Evolutionary conservation across 2,888 invertebrate species (phyloP).

Genomic region (Biston stratarius): DNA sequence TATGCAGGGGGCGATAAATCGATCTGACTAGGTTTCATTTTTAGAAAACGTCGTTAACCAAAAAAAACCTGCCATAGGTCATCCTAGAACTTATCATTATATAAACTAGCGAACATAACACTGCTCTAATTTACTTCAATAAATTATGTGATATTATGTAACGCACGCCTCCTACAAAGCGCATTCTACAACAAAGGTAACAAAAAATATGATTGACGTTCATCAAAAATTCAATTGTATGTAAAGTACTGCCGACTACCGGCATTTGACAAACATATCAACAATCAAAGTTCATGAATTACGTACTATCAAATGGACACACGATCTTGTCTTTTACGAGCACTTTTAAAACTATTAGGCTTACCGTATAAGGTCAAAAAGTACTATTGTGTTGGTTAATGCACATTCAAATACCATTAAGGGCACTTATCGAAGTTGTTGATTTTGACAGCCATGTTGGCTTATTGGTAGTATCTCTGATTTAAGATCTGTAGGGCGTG

Average conservation of each 20-base stretch:
- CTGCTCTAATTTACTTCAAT: background rate
- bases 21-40: too few species aligned
- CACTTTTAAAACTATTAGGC: conserved; percentile 10
- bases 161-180: conserved; percentile 25
- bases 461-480: too few species aligned
- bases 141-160: conserved; percentile 3
- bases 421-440: conserved; percentile 2
- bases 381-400: background rate
- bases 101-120: background rate
- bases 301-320: conserved; percentile 12
- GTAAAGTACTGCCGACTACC: conserved; percentile 35
- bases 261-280: conserved; percentile 32
- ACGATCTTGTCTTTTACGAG: conserved; percentile 21
- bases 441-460: background rate
- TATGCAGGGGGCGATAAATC: too few species aligned
- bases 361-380: conserved; percentile 8
- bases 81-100: too few species aligned
- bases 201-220: conserved; percentile 35
- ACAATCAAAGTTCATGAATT: conserved; percentile 20
- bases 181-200: conserved; percentile 18
- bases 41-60: too few species aligned
- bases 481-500: too few species aligned
- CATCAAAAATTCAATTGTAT: conserved; percentile 38
- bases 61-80: too few species aligned
- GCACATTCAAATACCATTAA: conserved; percentile 1